Evolutionary conservation across 2,797 vertebrate genomes (phyloP).

Genomic region (Alfaro cultratus): DNA sequence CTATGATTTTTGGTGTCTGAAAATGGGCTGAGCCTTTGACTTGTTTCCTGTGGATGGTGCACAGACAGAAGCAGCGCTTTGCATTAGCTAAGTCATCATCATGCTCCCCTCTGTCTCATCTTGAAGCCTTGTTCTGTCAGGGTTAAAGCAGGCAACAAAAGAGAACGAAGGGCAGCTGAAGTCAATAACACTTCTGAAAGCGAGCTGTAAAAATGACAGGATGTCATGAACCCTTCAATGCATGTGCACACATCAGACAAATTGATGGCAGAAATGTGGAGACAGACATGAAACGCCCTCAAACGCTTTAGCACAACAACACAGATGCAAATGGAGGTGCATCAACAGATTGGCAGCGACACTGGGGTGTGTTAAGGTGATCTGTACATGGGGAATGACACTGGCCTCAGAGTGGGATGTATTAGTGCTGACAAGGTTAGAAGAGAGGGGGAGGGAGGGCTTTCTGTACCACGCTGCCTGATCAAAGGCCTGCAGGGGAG

Average conservation of each 20-base stretch:
- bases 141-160: constrained; percentile 19
- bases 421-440: constrained; percentile 79
- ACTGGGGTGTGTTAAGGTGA: constrained; percentile 63
- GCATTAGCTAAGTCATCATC: constrained; percentile 35
- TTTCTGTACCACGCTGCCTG: constrained; percentile 58
- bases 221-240: constrained; percentile 21
- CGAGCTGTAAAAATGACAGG: constrained; percentile 50
- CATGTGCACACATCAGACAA: constrained; percentile 19
- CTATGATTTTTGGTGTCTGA: background rate
- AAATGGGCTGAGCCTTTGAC: too few relatives aligned
- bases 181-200: constrained; percentile 43
- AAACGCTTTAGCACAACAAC: constrained; percentile 15
- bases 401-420: constrained; percentile 71
- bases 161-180: constrained; percentile 28
- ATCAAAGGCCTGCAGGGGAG: constrained; percentile 74
- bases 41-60: background rate
- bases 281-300: constrained; percentile 5
- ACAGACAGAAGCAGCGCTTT: constrained; percentile 14
- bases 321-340: constrained; percentile 49
- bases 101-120: constrained; percentile 33
- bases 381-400: constrained; percentile 73
- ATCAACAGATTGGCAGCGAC: constrained; percentile 69
- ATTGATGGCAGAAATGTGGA: constrained; percentile 22
- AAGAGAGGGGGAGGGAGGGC: constrained; percentile 51
- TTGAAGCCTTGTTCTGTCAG: constrained; percentile 2